phyloP scores from a whole-genome alignment of 2,888 invertebrate species.

The Phyllotreta striolata region DNA sequence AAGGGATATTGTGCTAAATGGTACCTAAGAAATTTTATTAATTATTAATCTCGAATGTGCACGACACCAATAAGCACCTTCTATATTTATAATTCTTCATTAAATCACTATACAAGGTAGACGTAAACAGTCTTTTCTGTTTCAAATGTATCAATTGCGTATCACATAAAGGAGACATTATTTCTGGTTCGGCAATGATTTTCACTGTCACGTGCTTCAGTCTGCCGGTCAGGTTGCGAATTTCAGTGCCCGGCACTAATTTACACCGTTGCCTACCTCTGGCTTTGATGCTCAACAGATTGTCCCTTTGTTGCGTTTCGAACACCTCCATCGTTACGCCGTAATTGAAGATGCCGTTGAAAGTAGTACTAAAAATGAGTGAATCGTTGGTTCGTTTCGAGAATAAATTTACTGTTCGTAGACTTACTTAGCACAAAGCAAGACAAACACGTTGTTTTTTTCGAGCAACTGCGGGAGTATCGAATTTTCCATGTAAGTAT shows the following conservation, averaged over 20 bases:
- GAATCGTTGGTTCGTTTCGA: neutral
- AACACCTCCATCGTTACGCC: slow-evolving; percentile 75
- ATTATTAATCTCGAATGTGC: neutral
- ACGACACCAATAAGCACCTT: slow-evolving; percentile 47
- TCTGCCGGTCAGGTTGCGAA: slow-evolving; percentile 54
- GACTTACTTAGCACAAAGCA: slow-evolving; percentile 65
- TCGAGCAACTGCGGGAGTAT: slow-evolving; percentile 68
- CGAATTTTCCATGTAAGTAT: slow-evolving; percentile 64
- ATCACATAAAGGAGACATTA: slow-evolving; percentile 65
- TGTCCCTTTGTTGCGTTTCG: slow-evolving; percentile 69
- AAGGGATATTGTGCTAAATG: slow-evolving; percentile 56
- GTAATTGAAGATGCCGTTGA: slow-evolving; percentile 54
- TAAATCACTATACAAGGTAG: slow-evolving; percentile 49
- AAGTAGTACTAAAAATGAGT: slow-evolving; percentile 19
- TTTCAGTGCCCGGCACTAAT: slow-evolving; percentile 61
- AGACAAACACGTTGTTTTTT: slow-evolving; percentile 71
- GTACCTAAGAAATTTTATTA: slow-evolving; percentile 44
- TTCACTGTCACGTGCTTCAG: slow-evolving; percentile 68
- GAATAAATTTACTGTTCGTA: neutral
- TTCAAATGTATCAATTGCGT: slow-evolving; percentile 62
- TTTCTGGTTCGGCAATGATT: slow-evolving; percentile 72
- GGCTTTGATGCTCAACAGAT: slow-evolving; percentile 68
- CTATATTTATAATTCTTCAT: slow-evolving; percentile 54
- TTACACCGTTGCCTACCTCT: slow-evolving; percentile 80
- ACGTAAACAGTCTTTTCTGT: slow-evolving; percentile 57